Percentiles rank a stretch among this genome's conserved stretches.
Conservation (phyloP, 1,140 invertebrate species). For the Conus betulinus region DNA sequence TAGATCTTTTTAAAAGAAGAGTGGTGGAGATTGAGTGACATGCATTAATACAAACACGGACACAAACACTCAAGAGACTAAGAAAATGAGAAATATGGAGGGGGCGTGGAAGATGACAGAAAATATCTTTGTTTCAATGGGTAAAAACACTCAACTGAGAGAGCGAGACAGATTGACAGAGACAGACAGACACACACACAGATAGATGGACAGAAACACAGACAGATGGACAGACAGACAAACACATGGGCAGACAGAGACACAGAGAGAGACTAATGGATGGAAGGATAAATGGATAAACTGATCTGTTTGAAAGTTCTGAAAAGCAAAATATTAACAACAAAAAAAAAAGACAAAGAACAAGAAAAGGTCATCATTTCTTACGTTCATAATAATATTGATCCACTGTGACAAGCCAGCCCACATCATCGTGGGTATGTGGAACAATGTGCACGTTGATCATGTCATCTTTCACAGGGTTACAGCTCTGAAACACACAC, state of each 20-base stretch:
- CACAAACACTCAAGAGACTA: background rate
- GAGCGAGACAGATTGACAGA: background rate
- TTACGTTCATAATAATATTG: conserved; percentile 83
- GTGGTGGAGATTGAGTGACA: background rate
- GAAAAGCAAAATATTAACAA: background rate
- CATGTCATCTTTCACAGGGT: conserved; percentile 64
- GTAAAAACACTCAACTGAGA: no score
- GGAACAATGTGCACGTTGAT: conserved; percentile 82
- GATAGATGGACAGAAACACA: conserved; percentile 82
- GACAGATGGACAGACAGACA: conserved; percentile 94
- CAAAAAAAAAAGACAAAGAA: background rate
- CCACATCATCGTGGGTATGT: conserved; percentile 89
- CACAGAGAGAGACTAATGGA: conserved; percentile 19
- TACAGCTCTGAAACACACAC: conserved; percentile 59
- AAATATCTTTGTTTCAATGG: no score
- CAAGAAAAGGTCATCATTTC: background rate
- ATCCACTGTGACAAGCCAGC: conserved; percentile 94
- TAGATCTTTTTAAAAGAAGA: background rate
- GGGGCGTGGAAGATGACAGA: no score
- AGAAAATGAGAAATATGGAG: no score
- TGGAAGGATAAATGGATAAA: conserved; percentile 87
- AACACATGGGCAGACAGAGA: conserved; percentile 81
- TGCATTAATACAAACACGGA: background rate
- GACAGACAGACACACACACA: background rate
- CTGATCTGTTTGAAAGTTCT: conserved; percentile 67